These are phyloP conservation scores for Micromys minutus DNA, from an alignment of 2,113 vertebrate genomes.

Conservation along the genomic window DNA sequence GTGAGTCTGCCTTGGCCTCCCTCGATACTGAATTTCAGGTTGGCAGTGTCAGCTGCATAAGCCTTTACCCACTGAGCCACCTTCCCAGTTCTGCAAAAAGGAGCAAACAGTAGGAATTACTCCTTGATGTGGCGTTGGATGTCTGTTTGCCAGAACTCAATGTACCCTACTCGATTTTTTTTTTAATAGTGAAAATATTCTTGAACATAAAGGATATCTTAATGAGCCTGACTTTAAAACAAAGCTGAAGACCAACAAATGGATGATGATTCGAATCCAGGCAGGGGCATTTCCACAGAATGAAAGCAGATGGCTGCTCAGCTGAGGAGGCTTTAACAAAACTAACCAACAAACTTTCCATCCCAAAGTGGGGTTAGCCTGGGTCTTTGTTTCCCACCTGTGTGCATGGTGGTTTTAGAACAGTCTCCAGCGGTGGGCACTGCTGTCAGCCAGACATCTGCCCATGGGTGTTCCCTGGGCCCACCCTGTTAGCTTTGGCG, in stretches of 20 bases:
- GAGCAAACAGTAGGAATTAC: neutral
- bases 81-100: neutral
- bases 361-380: neutral
- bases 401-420: fast-evolving
- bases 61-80: neutral
- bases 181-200: neutral
- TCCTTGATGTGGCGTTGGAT: neutral
- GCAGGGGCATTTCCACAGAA: neutral
- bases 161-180: no score
- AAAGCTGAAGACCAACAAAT: neutral
- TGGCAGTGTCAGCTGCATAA: neutral
- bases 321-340: neutral
- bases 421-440: no score
- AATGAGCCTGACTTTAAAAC: neutral
- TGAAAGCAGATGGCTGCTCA: neutral
- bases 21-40: neutral
- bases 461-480: neutral
- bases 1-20: neutral
- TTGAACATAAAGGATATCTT: neutral
- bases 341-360: neutral
- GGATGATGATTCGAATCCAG: slow-evolving; percentile 5
- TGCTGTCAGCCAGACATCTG: neutral
- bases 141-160: neutral
- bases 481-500: neutral
- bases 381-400: neutral